Percentiles rank a stretch among this genome's conserved stretches.
These are phyloP conservation scores for Rhodophaea formosa DNA, from an alignment of 2,888 invertebrate genomes.

Conservation along the genomic window DNA sequence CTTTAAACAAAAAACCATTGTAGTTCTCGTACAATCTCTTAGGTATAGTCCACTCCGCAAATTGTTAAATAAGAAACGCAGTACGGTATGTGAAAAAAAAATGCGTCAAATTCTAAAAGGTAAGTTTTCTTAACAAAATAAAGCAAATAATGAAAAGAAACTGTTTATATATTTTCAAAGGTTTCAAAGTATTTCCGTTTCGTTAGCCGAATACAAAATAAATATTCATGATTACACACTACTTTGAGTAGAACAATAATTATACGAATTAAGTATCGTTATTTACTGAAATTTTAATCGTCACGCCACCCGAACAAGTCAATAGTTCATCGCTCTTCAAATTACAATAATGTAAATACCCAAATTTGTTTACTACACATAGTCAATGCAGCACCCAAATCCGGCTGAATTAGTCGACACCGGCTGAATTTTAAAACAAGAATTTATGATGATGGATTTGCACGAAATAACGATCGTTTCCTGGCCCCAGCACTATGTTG, in stretches of 20 bases:
- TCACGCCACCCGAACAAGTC: conserved; percentile 45
- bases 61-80: no score
- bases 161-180: no score
- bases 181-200: not conserved
- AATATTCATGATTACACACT: not conserved
- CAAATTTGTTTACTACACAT: conserved; percentile 41
- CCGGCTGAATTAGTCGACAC: conserved; percentile 47
- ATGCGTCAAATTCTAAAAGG: no score
- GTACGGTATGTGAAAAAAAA: no score
- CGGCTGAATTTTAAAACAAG: conserved; percentile 50
- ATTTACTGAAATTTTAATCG: conserved; percentile 42
- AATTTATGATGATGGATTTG: conserved; percentile 40
- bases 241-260: not conserved
- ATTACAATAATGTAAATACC: conserved; percentile 37
- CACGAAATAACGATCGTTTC: conserved; percentile 51
- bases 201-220: not conserved
- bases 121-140: no score
- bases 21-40: no score
- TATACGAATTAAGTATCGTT: conserved; percentile 33
- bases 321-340: conserved; percentile 52
- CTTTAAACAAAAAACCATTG: no score
- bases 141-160: no score
- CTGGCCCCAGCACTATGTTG: conserved; percentile 50
- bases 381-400: conserved; percentile 39
- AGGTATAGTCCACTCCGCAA: no score